Evolutionary conservation across 2,797 vertebrate genomes (phyloP), one percentile per base, ranked within the genome.

Genomic region (Pogonophryne albipinna): DNA sequence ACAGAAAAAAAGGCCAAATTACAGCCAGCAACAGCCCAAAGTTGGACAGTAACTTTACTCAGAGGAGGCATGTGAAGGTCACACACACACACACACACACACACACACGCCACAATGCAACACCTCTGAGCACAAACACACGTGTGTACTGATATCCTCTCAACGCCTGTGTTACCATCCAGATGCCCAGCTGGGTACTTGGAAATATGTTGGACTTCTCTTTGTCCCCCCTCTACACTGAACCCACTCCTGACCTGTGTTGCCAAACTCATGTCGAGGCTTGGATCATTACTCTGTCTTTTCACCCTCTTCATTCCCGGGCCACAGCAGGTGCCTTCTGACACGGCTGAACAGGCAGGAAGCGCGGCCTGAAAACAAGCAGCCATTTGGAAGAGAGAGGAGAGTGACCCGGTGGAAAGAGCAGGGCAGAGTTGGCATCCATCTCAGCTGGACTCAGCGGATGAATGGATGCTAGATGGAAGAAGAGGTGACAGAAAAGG

Each of bases 141-240:
- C 15, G 0, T 2, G 5, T 38, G n/a, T 45, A 20, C 53, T 10
- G 52, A 74, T 55, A 76, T 41, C 49, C 66, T 41, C 61, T 79
- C 56, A 12, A 14, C 57, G 63, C 12, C 14, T 34, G 52, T 63
- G 52, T 63, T 67, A 76, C 55, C 67, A 46, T 82, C 66, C 80
- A 82, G 52, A 78, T 45, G 34, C 55, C 63, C 84, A 75, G 80
- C 84, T 15, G 69, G 82, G 76, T 15, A 75, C 64, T 49, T 47
- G 53, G 65, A 66, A 51, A 76, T 73, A 31, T 72, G 61, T 62
- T 66, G 76, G 76, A 59, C 59, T 23, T 42, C 68, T 70, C 57
- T 58, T 70, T 60, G 66, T 74, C 84, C 73, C 67, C 27, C 34
- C 1, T 70, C 77, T 53, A 62, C 64, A 49, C 56, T 66, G 53